These are phyloP conservation scores for Limnephilus rhombicus DNA, from an alignment of 2,888 invertebrate species.

Conservation along the genomic window DNA sequence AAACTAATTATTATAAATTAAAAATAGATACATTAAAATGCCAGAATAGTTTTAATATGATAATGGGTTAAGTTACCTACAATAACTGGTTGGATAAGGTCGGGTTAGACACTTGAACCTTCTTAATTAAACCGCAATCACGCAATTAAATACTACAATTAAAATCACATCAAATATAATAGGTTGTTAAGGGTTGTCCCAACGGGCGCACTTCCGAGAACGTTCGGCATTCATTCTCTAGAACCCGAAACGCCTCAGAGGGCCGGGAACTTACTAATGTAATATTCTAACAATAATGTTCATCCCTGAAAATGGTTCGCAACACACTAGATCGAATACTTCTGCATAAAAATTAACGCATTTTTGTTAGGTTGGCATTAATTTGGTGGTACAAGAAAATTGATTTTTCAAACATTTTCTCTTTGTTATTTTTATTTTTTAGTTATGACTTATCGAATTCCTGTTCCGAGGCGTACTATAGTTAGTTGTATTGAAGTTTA, in stretches of 20 bases:
- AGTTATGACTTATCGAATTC: too few species aligned
- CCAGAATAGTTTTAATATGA: neutral
- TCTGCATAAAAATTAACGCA: neutral
- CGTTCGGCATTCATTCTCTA: neutral
- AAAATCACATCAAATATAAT: neutral
- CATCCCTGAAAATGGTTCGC: neutral
- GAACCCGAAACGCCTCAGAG: neutral
- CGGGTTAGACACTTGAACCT: neutral
- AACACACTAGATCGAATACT: neutral
- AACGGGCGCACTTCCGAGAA: neutral
- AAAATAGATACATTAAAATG: too few species aligned
- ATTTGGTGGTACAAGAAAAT: too few species aligned
- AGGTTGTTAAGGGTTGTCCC: neutral
- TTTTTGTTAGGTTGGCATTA: too few species aligned
- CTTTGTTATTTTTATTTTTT: too few species aligned
- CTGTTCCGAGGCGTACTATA: too few species aligned
- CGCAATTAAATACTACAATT: neutral
- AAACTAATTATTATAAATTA: too few species aligned
- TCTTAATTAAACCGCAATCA: neutral
- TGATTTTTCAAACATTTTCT: too few species aligned
- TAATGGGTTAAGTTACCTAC: neutral
- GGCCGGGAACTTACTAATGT: neutral
- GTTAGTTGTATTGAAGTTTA: too few species aligned
- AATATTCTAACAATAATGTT: slow-evolving; percentile 1
- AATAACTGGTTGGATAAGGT: neutral